Evolutionary conservation across 23 tunicate genomes (phyloP).

Genomic region (Halocynthia aurantium): DNA sequence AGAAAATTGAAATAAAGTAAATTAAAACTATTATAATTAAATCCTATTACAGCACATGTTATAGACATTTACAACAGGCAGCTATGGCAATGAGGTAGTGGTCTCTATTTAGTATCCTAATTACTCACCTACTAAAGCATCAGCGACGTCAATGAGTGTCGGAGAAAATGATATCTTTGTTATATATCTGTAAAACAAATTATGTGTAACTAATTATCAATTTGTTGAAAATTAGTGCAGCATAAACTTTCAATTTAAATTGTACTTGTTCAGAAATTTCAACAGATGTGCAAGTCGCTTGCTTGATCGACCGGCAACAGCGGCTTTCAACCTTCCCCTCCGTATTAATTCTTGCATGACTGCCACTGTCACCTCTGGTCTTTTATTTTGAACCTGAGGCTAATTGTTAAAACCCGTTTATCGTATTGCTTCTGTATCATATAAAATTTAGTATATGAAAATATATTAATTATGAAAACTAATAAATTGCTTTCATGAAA

Average conservation of each 20-base stretch:
- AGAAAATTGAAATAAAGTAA: not conserved
- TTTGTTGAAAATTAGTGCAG: not conserved
- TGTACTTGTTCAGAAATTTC: slow-evolving; percentile 43
- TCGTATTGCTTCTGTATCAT: too few species aligned
- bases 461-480: not conserved
- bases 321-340: slow-evolving; percentile 46
- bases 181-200: slow-evolving; percentile 31
- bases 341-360: slow-evolving; percentile 65
- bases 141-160: slow-evolving; percentile 31
- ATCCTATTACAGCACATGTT: not conserved
- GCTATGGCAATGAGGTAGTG: not conserved
- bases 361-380: slow-evolving; percentile 70
- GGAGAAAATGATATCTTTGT: slow-evolving; percentile 54
- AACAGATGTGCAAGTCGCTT: slow-evolving; percentile 29
- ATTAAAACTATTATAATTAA: not conserved
- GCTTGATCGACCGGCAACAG: slow-evolving; percentile 43
- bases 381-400: slow-evolving; percentile 18
- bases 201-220: not conserved
- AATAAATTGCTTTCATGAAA: too few species aligned
- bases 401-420: not conserved
- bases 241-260: not conserved
- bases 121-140: slow-evolving; percentile 45
- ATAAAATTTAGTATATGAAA: too few species aligned
- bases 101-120: not conserved
- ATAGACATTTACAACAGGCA: not conserved